Percentiles rank a stretch among this genome's conserved stretches.
These are phyloP conservation scores for Archips xylosteana DNA, from an alignment of 2,888 invertebrate genomes.

Conservation along the genomic window DNA sequence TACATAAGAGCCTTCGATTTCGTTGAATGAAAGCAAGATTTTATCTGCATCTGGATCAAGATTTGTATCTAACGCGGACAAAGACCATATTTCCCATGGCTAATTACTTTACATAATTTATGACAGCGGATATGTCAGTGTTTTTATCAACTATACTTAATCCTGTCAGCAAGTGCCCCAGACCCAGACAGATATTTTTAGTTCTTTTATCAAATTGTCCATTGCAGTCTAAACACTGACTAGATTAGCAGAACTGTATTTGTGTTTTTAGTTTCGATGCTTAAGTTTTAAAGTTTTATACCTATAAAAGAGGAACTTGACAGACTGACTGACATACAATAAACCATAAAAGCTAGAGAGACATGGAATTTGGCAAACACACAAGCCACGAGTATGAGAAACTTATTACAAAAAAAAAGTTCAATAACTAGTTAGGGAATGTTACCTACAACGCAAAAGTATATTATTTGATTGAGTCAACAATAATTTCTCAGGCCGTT, in stretches of 20 bases:
- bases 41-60: constrained; percentile 53
- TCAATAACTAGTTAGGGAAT: too few relatives aligned
- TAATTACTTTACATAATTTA: constrained; percentile 35
- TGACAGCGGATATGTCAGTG: constrained; percentile 28
- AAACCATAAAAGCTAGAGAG: too few relatives aligned
- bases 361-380: too few relatives aligned
- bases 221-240: background rate
- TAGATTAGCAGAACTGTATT: too few relatives aligned
- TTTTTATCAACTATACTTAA: constrained; percentile 29
- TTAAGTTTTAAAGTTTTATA: too few relatives aligned
- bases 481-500: constrained; percentile 39
- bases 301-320: too few relatives aligned
- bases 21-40: constrained; percentile 63
- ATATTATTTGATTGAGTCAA: background rate
- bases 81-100: constrained; percentile 34
- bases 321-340: too few relatives aligned
- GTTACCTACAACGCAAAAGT: background rate
- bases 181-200: too few relatives aligned
- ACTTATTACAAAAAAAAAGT: too few relatives aligned
- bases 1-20: constrained; percentile 61
- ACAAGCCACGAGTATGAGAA: too few relatives aligned
- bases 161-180: background rate
- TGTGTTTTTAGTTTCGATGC: too few relatives aligned
- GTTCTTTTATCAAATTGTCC: too few relatives aligned
- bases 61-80: constrained; percentile 55